A percentile compares a stretch with the other conserved stretches of the same genome.
Conservation (phyloP, 64 coral and sea anemone species). For the Acropora tenuis region DNA sequence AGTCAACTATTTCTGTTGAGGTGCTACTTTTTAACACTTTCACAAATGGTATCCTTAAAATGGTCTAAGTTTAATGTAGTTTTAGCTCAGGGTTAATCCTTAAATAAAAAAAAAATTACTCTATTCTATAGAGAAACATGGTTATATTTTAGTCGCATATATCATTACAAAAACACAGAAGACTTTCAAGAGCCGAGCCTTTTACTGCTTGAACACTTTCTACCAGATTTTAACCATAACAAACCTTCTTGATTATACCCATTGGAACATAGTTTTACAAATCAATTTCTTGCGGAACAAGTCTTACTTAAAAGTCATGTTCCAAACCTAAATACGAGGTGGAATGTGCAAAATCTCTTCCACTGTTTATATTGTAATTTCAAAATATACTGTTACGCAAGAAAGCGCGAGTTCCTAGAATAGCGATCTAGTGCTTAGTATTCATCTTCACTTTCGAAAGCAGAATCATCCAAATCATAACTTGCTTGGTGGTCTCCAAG, state of each 20-base stretch:
- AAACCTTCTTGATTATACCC: too few species aligned
- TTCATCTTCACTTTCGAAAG: conserved; percentile 17
- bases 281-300: too few species aligned
- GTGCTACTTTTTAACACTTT: conserved; percentile 8
- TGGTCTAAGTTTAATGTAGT: not conserved
- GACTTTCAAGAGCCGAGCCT: conserved; percentile 31
- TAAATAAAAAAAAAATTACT: not conserved
- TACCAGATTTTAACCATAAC: not conserved
- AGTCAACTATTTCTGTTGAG: conserved; percentile 14
- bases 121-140: not conserved
- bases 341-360: conserved; percentile 16
- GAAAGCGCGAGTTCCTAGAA: not conserved
- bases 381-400: conserved; percentile 19
- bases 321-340: not conserved
- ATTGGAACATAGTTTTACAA: too few species aligned
- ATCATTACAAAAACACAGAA: not conserved
- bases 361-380: conserved; percentile 21
- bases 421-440: conserved; percentile 6
- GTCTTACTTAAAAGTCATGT: too few species aligned
- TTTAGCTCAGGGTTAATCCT: conserved; percentile 13
- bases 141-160: not conserved
- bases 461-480: conserved; percentile 7
- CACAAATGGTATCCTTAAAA: conserved; percentile 10
- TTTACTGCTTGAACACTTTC: conserved; percentile 7
- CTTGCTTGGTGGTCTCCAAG: conserved; percentile 30